Evolutionary conservation across 2,797 vertebrate species (phyloP).

Genomic region (Channa striata): DNA sequence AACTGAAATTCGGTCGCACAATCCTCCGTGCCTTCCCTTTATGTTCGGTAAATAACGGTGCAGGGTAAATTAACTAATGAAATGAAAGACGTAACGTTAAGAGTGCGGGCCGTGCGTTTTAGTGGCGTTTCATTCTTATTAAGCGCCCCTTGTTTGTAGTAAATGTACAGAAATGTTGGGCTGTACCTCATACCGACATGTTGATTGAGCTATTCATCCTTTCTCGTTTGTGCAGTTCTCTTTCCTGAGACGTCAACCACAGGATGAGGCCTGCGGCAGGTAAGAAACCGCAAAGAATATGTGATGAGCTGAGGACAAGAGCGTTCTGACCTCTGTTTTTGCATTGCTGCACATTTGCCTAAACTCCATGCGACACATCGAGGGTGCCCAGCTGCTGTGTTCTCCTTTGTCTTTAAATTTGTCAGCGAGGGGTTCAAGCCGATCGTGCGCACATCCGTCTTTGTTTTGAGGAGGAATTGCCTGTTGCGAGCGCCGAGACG

Average conservation of each 20-base stretch:
- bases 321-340: slow-evolving; percentile 44
- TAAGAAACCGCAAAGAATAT: slow-evolving; percentile 57
- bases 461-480: slow-evolving; percentile 43
- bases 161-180: neutral
- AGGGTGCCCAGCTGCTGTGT: slow-evolving; percentile 1
- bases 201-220: slow-evolving; percentile 55
- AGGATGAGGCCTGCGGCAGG: slow-evolving; percentile 89
- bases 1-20: slow-evolving; percentile 37
- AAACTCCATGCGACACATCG: slow-evolving; percentile 4
- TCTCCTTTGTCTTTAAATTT: slow-evolving; percentile 23
- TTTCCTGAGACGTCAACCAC: slow-evolving; percentile 91
- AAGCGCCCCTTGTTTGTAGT: neutral
- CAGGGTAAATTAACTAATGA: slow-evolving; percentile 29
- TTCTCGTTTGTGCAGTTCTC: slow-evolving; percentile 83
- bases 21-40: slow-evolving; percentile 13
- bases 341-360: slow-evolving; percentile 31
- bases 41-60: slow-evolving; percentile 15
- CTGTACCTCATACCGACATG: neutral
- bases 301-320: slow-evolving; percentile 36
- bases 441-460: slow-evolving; percentile 20
- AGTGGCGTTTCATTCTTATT: slow-evolving; percentile 9
- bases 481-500: slow-evolving; percentile 30
- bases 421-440: neutral
- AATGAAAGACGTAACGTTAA: slow-evolving; percentile 11
- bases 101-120: neutral